phyloP scores from a whole-genome alignment of 2,797 vertebrate species.

The Hephaestus fuliginosus region DNA sequence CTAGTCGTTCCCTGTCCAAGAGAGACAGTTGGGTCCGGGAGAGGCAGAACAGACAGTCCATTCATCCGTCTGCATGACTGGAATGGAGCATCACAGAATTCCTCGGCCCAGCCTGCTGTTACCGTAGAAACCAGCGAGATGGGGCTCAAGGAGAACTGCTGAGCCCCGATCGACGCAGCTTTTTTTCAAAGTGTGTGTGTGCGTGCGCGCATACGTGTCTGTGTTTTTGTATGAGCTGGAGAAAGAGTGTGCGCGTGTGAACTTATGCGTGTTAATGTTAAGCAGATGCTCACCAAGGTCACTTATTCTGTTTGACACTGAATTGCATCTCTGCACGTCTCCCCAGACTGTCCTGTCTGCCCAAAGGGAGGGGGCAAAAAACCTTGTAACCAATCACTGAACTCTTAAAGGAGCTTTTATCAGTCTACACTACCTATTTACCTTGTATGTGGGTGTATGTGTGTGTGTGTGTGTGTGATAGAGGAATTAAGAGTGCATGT shows the following conservation, averaged over 20 bases:
- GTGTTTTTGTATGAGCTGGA: constrained; percentile 32
- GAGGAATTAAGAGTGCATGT: constrained; percentile 39
- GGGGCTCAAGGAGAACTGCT: constrained; percentile 57
- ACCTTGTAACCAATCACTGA: constrained; percentile 59
- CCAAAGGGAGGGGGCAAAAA: constrained; percentile 5
- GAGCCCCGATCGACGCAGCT: constrained; percentile 59
- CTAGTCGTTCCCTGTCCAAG: constrained; percentile 49
- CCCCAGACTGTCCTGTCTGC: constrained; percentile 24
- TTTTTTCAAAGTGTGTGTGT: constrained; percentile 18
- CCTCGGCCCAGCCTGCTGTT: constrained; percentile 74
- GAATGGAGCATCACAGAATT: constrained; percentile 78
- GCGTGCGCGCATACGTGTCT: neutral
- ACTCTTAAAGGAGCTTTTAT: constrained; percentile 61
- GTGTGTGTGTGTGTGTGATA: constrained; percentile 23
- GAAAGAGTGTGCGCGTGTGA: constrained; percentile 28
- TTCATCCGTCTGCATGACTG: constrained; percentile 80
- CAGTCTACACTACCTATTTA: constrained; percentile 68
- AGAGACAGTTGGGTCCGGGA: constrained; percentile 61
- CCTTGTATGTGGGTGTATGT: constrained; percentile 34
- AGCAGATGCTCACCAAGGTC: constrained; percentile 65
- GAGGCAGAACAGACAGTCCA: constrained; percentile 79
- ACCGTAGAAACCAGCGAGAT: constrained; percentile 79
- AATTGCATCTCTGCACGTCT: constrained; percentile 53
- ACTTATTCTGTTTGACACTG: constrained; percentile 58
- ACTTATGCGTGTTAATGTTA: constrained; percentile 49